phyloP scores from a whole-genome alignment of 2,797 vertebrate species.

The Emys orbicularis region DNA sequence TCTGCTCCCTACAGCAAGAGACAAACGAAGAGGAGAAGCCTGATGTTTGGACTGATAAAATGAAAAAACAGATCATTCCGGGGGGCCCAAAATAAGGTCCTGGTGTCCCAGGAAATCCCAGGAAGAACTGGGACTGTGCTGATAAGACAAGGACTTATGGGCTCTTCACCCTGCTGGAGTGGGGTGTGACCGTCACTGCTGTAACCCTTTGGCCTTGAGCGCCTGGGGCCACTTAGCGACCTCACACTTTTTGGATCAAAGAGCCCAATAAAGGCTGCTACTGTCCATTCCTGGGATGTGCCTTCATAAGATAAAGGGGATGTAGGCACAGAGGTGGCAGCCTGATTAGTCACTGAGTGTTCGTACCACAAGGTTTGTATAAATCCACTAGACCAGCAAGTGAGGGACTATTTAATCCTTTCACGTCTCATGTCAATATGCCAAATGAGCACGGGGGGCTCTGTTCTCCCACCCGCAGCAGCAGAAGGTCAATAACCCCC shows the following conservation, averaged over 20 bases:
- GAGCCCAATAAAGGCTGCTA: background rate
- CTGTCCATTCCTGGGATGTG: rapidly evolving
- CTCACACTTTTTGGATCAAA: background rate
- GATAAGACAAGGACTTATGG: too few relatives aligned
- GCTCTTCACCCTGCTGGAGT: background rate
- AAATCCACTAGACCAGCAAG: background rate
- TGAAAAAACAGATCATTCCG: background rate
- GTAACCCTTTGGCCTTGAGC: background rate
- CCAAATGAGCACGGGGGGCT: background rate
- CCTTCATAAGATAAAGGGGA: background rate
- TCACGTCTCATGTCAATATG: rapidly evolving
- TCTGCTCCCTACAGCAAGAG: background rate
- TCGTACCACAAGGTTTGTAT: background rate
- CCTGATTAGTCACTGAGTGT: background rate
- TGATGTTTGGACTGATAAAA: background rate
- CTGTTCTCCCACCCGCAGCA: rapidly evolving
- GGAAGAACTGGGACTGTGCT: background rate
- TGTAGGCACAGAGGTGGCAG: background rate
- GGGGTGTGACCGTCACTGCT: background rate
- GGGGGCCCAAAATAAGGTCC: background rate
- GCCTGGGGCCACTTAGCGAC: background rate
- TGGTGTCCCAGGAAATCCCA: too few relatives aligned
- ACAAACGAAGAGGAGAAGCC: background rate
- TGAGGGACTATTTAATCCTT: background rate
- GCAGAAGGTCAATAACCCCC: background rate